Evolutionary conservation across 2,888 invertebrate genomes (phyloP).

Genomic region (Villa cingulata): DNA sequence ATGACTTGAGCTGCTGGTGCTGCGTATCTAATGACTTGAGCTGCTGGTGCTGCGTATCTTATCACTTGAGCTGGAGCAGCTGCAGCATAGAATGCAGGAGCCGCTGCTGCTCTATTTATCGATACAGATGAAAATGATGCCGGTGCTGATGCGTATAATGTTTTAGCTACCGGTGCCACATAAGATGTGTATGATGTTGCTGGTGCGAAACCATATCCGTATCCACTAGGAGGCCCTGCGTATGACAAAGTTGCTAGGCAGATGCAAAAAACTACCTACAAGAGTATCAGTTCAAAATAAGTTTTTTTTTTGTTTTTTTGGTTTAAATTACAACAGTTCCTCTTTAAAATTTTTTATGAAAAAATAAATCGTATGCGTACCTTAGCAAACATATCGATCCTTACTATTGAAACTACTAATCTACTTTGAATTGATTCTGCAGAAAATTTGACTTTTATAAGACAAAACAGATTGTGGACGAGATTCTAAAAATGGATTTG

Average conservation of each 20-base stretch:
- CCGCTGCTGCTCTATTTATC: conserved; percentile 2
- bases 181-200: conserved; percentile 4
- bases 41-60: conserved; percentile 5
- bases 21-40: not conserved
- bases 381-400: conserved; percentile 32
- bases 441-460: conserved; percentile 33
- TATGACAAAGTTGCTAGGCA: conserved; percentile 23
- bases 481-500: conserved; percentile 10
- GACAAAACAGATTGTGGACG: conserved; percentile 12
- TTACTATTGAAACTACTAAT: conserved; percentile 32
- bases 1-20: conserved; percentile 9
- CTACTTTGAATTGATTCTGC: conserved; percentile 31
- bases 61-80: conserved; percentile 1
- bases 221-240: conserved; percentile 21
- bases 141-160: conserved; percentile 9
- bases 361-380: conserved; percentile 16
- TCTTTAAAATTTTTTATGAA: conserved; percentile 10
- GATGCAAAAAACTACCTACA: conserved; percentile 25
- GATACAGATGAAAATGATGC: conserved; percentile 6
- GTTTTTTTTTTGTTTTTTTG: too few species aligned
- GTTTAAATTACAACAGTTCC: not conserved
- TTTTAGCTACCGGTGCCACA: conserved; percentile 7
- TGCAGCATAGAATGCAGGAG: conserved; percentile 5
- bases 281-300: not conserved
- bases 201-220: conserved; percentile 18